Percentiles rank a stretch among this genome's conserved stretches.
phyloP scores from a whole-genome alignment of 2,797 vertebrate genomes.

The Tachyglossus aculeatus region DNA sequence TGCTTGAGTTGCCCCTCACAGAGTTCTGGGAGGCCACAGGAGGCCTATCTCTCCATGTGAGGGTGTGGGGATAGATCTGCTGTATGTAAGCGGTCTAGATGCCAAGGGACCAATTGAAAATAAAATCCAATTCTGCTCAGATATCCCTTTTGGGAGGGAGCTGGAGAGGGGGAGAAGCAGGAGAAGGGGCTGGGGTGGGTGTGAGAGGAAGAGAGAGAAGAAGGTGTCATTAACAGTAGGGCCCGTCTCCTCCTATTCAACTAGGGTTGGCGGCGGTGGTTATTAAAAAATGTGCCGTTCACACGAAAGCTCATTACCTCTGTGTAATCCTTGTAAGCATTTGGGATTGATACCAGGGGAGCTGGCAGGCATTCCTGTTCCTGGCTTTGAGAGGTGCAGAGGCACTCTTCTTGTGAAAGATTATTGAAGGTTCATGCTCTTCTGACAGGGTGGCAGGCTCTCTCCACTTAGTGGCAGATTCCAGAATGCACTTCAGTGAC shows the following conservation, averaged over 20 bases:
- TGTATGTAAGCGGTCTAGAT: accelerated
- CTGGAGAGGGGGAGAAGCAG: not conserved
- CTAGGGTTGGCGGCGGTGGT: slow-evolving; percentile 53
- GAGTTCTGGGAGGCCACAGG: not conserved
- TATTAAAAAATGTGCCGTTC: slow-evolving; percentile 61
- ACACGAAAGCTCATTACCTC: slow-evolving; percentile 24
- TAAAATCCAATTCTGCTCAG: not conserved
- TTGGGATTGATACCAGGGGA: slow-evolving; percentile 50
- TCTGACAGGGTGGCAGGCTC: too few species aligned
- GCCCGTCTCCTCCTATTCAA: slow-evolving; percentile 51
- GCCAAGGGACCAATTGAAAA: not conserved
- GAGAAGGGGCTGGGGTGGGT: not conserved
- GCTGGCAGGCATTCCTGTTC: not conserved
- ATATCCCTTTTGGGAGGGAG: not conserved
- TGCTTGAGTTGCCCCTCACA: accelerated
- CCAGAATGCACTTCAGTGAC: too few species aligned
- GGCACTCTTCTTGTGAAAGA: too few species aligned
- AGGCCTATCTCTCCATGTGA: not conserved
- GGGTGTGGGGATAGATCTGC: not conserved
- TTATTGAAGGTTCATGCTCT: too few species aligned
- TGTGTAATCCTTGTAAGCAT: slow-evolving; percentile 54
- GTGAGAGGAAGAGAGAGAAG: not conserved
- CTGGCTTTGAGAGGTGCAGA: too few species aligned
- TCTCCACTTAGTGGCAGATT: too few species aligned
- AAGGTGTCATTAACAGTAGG: not conserved